These are phyloP conservation scores for Nylanderia fulva DNA, from an alignment of 1,140 invertebrate species.

Conservation along the genomic window DNA sequence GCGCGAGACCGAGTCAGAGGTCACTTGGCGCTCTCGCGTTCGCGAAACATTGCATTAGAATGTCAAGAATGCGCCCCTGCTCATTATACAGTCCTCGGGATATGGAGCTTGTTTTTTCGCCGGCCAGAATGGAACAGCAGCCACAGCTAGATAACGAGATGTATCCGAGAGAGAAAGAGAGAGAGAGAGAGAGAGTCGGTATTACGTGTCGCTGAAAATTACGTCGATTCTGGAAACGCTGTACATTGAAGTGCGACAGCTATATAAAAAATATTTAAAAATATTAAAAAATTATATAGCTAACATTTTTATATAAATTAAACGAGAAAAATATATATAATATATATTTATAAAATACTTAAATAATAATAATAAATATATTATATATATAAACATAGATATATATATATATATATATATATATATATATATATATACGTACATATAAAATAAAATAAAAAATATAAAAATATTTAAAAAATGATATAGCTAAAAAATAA, in stretches of 20 bases:
- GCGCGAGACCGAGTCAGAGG: constrained; percentile 66
- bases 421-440: no score
- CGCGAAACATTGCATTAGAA: constrained; percentile 72
- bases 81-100: constrained; percentile 62
- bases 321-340: no score
- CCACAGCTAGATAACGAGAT: not conserved
- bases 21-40: constrained; percentile 65
- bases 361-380: no score
- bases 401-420: not conserved
- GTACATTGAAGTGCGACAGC: not conserved
- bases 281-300: no score
- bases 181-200: no score
- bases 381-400: no score
- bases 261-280: no score
- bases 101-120: constrained; percentile 17
- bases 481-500: not conserved
- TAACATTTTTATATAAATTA: no score
- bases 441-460: no score
- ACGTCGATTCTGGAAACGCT: not conserved
- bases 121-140: not conserved
- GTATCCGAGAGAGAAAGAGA: not conserved
- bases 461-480: no score
- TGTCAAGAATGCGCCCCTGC: constrained; percentile 71
- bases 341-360: no score
- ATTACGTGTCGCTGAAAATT: constrained; percentile 10